These are phyloP conservation scores for Sclerodermus sp. DNA, from an alignment of 2,888 invertebrate species.

Conservation along the genomic window DNA sequence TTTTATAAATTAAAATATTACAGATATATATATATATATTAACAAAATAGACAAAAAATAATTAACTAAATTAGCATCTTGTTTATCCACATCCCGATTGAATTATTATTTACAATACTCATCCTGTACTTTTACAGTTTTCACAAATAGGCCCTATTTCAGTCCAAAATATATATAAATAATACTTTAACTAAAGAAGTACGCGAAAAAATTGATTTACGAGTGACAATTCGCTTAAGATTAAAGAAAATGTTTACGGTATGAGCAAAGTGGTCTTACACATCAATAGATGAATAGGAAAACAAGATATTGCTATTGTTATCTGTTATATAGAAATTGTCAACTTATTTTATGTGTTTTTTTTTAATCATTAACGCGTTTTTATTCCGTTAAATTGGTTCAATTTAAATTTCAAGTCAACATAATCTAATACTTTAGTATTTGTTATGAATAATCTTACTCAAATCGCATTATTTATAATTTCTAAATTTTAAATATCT, in stretches of 20 bases:
- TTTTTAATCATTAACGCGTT: background rate
- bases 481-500: conserved; percentile 16
- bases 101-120: conserved; percentile 29
- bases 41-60: conserved; percentile 33
- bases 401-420: background rate
- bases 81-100: conserved; percentile 23
- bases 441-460: no score
- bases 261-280: conserved; percentile 24
- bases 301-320: background rate
- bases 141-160: conserved; percentile 15
- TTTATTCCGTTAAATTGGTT: conserved; percentile 4
- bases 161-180: conserved; percentile 20
- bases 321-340: background rate
- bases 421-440: no score
- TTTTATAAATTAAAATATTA: conserved; percentile 47
- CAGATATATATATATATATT: conserved; percentile 24
- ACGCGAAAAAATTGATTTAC: conserved; percentile 4
- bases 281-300: background rate
- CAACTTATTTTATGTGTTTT: background rate
- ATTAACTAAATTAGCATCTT: conserved; percentile 29
- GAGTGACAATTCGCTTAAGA: background rate
- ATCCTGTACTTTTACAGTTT: conserved; percentile 5
- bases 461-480: no score
- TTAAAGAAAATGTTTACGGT: conserved; percentile 8
- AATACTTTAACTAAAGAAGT: conserved; percentile 23